These are phyloP conservation scores for Catocala nupta DNA, from an alignment of 2,888 invertebrate genomes.

Conservation along the genomic window DNA sequence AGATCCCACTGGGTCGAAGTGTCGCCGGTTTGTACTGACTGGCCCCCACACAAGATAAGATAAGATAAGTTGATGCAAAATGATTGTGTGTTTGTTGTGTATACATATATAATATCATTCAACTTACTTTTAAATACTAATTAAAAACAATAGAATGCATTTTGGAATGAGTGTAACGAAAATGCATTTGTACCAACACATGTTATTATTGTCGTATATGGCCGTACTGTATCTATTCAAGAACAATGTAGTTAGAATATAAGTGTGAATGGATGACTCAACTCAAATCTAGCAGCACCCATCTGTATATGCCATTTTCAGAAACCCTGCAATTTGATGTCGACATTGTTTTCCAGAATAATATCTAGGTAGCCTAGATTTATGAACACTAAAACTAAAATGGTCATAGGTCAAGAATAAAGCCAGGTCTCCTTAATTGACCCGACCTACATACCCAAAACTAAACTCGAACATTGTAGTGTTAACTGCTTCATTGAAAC, in stretches of 20 bases:
- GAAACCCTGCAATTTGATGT: constrained; percentile 49
- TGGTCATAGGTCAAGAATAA: constrained; percentile 42
- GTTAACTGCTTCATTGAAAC: too few relatives aligned
- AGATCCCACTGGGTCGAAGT: too few relatives aligned
- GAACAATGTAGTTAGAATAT: constrained; percentile 73
- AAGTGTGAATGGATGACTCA: constrained; percentile 38
- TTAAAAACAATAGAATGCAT: constrained; percentile 32
- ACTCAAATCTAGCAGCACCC: constrained; percentile 53
- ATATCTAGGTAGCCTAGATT: constrained; percentile 11
- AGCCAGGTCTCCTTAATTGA: constrained; percentile 1
- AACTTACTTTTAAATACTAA: background rate
- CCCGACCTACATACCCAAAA: background rate
- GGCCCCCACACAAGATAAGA: too few relatives aligned
- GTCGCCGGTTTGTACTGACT: too few relatives aligned
- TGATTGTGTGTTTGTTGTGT: too few relatives aligned
- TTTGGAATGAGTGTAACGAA: constrained; percentile 6
- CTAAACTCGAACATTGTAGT: background rate
- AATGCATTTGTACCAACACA: constrained; percentile 36
- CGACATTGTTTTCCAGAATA: constrained; percentile 45
- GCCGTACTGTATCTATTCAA: constrained; percentile 57
- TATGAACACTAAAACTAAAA: constrained; percentile 32
- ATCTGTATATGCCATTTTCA: constrained; percentile 48
- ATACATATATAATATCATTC: background rate
- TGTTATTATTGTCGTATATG: constrained; percentile 35
- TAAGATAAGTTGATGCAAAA: too few relatives aligned